Evolutionary conservation across 2,888 invertebrate species (phyloP).

Genomic region (Leptinotarsa tumamoca): DNA sequence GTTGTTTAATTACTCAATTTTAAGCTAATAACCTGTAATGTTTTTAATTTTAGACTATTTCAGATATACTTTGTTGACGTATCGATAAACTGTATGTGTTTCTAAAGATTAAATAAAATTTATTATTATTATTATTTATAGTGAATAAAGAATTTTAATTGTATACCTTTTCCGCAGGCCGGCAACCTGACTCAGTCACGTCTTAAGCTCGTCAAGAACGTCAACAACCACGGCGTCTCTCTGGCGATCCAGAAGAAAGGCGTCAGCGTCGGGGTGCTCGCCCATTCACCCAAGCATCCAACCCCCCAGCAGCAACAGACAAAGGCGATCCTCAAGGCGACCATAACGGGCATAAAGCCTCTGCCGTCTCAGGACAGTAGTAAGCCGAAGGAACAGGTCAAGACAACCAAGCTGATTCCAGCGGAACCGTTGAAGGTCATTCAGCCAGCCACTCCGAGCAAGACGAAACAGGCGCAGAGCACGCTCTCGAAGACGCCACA

Average conservation of each 20-base stretch:
- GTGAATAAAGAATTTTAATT: no score
- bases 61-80: no score
- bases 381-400: constrained; percentile 32
- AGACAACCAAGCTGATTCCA: constrained; percentile 23
- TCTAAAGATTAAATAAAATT: no score
- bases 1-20: no score
- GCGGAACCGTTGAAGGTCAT: constrained; percentile 35
- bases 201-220: constrained; percentile 62
- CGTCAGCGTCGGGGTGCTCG: constrained; percentile 60
- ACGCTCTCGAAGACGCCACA: constrained; percentile 53
- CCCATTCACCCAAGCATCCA: constrained; percentile 59
- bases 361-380: not conserved
- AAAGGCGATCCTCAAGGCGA: constrained; percentile 27
- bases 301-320: constrained; percentile 3
- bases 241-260: constrained; percentile 62
- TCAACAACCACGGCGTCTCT: constrained; percentile 60
- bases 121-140: no score
- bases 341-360: constrained; percentile 26
- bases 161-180: constrained; percentile 33
- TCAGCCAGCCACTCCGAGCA: constrained; percentile 40
- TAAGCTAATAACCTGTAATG: no score
- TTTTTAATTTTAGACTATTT: no score
- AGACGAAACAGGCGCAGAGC: constrained; percentile 54
- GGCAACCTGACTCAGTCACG: constrained; percentile 60
- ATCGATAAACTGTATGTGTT: no score